phyloP scores from a whole-genome alignment of 2,797 vertebrate genomes.

The Anguilla megastoma region DNA sequence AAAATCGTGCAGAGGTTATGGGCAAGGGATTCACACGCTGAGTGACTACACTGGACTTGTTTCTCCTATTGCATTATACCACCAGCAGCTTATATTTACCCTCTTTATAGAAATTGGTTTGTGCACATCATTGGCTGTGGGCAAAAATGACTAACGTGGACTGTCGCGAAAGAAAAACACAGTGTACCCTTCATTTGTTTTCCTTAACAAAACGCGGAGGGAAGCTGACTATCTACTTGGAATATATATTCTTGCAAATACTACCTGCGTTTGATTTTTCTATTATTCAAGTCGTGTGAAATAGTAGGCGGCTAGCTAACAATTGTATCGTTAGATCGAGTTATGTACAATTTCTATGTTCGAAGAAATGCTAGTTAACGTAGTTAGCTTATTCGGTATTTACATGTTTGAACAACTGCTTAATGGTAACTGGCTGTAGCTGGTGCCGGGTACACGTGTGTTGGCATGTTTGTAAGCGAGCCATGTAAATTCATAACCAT shows the following conservation, averaged over 20 bases:
- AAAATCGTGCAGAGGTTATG: not conserved
- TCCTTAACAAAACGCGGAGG: not conserved
- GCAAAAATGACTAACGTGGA: too few relatives aligned
- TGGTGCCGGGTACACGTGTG: not conserved
- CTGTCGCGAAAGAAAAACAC: too few relatives aligned
- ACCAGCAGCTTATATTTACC: not conserved
- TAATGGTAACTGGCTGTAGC: not conserved
- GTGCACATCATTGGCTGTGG: too few relatives aligned
- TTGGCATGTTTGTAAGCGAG: not conserved
- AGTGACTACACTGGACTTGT: not conserved
- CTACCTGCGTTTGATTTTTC: not conserved
- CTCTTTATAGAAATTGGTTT: not conserved
- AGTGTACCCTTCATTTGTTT: not conserved
- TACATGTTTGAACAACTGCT: not conserved
- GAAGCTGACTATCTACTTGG: not conserved
- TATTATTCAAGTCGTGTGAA: not conserved
- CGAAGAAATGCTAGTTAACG: not conserved
- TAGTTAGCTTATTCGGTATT: not conserved
- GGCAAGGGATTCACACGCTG: not conserved
- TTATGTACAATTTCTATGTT: not conserved
- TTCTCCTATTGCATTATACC: not conserved
- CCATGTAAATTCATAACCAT: not conserved
- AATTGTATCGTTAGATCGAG: not conserved
- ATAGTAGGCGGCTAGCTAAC: not conserved
- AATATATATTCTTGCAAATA: not conserved